phyloP scores from a whole-genome alignment of 2,797 vertebrate genomes.

The Argentina silus region DNA sequence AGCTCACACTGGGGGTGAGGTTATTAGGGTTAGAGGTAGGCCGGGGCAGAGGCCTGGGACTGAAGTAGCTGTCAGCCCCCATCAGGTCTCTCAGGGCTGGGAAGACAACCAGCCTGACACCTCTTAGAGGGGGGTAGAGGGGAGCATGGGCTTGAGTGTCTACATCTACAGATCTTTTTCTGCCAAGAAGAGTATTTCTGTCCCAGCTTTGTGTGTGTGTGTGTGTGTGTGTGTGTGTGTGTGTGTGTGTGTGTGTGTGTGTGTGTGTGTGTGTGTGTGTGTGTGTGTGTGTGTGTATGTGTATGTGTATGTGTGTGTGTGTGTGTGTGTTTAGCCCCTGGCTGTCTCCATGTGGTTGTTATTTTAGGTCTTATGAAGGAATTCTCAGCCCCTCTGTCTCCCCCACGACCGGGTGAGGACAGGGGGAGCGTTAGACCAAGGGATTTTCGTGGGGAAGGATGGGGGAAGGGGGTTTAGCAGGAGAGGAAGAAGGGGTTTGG shows the following conservation, averaged over 20 bases:
- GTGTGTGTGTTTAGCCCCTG: conserved; percentile 53
- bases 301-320: conserved; percentile 31
- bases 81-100: conserved; percentile 3
- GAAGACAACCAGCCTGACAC: neutral
- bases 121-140: neutral
- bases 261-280: conserved; percentile 9
- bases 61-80: conserved; percentile 4
- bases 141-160: conserved; percentile 15
- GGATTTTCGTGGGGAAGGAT: too few species aligned
- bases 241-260: neutral
- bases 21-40: conserved; percentile 3
- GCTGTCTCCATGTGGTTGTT: conserved; percentile 83
- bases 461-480: neutral
- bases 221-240: neutral
- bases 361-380: conserved; percentile 84
- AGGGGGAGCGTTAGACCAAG: conserved; percentile 15
- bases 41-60: conserved; percentile 11
- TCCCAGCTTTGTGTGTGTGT: conserved; percentile 14
- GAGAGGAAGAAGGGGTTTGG: conserved; percentile 29
- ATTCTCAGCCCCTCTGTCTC: conserved; percentile 73
- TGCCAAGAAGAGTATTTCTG: conserved; percentile 15
- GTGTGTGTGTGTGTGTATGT: conserved; percentile 23
- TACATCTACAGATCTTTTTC: neutral
- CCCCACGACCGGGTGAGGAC: conserved; percentile 58
- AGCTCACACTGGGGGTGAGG: conserved; percentile 3